Conservation (phyloP, 2,888 invertebrate species). For the Troides oblongomaculatus region DNA sequence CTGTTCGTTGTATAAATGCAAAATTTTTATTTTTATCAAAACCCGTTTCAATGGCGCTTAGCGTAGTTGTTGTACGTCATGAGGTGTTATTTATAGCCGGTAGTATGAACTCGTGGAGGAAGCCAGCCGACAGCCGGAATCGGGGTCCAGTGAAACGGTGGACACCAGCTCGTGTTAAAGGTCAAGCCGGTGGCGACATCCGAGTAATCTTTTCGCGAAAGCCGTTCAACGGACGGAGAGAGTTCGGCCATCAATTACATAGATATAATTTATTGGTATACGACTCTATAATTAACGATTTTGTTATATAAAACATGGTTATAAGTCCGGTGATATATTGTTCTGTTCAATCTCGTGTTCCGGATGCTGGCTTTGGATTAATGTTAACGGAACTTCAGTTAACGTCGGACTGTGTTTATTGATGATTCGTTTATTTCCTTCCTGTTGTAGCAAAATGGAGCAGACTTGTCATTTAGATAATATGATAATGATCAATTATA, state of each 20-base stretch:
- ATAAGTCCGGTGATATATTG: slow-evolving; percentile 24
- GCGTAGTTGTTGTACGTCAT: slow-evolving; percentile 1
- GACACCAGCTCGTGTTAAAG: slow-evolving; percentile 13
- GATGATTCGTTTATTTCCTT: too few relatives aligned
- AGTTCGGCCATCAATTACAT: slow-evolving; percentile 18
- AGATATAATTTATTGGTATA: slow-evolving; percentile 20
- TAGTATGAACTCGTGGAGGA: slow-evolving; percentile 2
- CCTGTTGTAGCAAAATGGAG: too few relatives aligned
- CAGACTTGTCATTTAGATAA: too few relatives aligned
- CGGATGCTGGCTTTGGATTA: slow-evolving; percentile 2
- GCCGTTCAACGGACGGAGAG: slow-evolving; percentile 15
- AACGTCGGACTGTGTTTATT: too few relatives aligned
- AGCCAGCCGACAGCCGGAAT: neutral
- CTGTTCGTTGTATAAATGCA: neutral
- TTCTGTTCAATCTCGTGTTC: slow-evolving; percentile 6
- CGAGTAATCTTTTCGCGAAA: slow-evolving; percentile 20
- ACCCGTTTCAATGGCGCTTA: slow-evolving; percentile 14
- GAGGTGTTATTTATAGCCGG: slow-evolving; percentile 8
- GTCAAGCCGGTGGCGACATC: slow-evolving; percentile 10
- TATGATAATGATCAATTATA: too few relatives aligned
- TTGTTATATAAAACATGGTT: slow-evolving; percentile 25
- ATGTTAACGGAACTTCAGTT: neutral
- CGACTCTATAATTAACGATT: slow-evolving; percentile 27
- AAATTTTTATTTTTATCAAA: slow-evolving; percentile 22
- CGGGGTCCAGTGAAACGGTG: slow-evolving; percentile 6